Evolutionary conservation across 2,888 invertebrate genomes (phyloP), one percentile per base, ranked within the genome.

Genomic region (Tolmerus cingulatus): DNA sequence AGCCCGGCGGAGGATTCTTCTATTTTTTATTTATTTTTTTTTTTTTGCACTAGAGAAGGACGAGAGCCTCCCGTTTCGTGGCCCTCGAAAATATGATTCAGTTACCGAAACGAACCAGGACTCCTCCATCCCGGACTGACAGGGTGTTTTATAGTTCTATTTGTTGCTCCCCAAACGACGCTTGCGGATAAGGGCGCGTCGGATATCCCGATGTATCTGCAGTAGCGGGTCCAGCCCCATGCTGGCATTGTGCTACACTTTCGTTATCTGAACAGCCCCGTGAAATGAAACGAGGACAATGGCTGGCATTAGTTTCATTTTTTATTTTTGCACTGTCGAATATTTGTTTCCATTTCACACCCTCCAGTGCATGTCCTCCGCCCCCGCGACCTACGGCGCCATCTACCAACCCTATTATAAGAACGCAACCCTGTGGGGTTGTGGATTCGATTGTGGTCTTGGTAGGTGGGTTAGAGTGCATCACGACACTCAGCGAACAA

Each of bases 261-360:
- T 27, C 78, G 40, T 78, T 78, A 78, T 78, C 78, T 78, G 78
- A 78, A 78, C 37, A 78, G 23, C 78, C 40, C 40, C 78, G 78
- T 34, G 78, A 78, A 78, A 78, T 78, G 78, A 78, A 78, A 78
- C 78, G 78, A 78, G 78, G 78, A 78, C 78, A 78, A 78, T 78
- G 46, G 78, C 40, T 78, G n/a, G 23, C 78, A 23, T 78, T 40
- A 40, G 78, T 76, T 76, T 66, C 23, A 12, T 27, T 27, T 66
- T 23, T n/a, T 16, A 30, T 74, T 74, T 76, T 76, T 7, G 37
- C 43, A 12, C 43, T 78, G 78, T 40, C 78, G 23, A 78, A 78
- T 78, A 78, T 78, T 78, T 78, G 78, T 78, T 78, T 43, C 78
- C 40, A 78, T 78, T 78, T 78, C 78, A n/a, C 78, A 78, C 78